A percentile compares a stretch with the other conserved stretches of the same genome.
Evolutionary conservation across 2,888 invertebrate genomes (phyloP).

Genomic region (Pyralis farinalis): DNA sequence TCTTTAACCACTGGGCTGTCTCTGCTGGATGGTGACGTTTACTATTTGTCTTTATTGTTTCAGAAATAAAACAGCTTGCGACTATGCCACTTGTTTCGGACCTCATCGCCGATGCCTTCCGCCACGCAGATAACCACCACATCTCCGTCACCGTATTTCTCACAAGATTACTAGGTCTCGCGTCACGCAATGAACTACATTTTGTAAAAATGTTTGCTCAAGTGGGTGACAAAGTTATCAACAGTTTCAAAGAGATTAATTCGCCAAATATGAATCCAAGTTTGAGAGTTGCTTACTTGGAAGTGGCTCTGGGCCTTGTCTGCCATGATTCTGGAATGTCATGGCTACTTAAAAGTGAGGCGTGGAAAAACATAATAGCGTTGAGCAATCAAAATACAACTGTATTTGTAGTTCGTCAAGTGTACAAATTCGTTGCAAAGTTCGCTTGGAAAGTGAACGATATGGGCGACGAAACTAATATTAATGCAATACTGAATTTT

Average conservation of each 20-base stretch:
- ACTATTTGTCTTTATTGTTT: too few species aligned
- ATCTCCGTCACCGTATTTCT: constrained; percentile 80
- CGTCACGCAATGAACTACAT: constrained; percentile 80
- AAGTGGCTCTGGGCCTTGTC: constrained; percentile 81
- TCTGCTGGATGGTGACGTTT: too few species aligned
- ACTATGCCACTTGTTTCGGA: constrained; percentile 45
- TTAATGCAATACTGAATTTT: constrained; percentile 76
- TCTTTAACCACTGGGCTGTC: too few species aligned
- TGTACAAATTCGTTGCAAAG: constrained; percentile 82
- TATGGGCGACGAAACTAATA: constrained; percentile 65
- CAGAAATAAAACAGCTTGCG: constrained; percentile 49
- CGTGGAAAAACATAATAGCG: constrained; percentile 84
- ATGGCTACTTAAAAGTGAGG: constrained; percentile 82
- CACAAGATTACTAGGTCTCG: constrained; percentile 81
- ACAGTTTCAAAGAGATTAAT: constrained; percentile 45
- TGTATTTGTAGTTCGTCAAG: constrained; percentile 85
- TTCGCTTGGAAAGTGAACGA: constrained; percentile 80
- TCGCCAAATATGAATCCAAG: constrained; percentile 74
- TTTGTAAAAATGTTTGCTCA: constrained; percentile 79
- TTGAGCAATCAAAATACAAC: constrained; percentile 85
- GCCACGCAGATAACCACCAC: constrained; percentile 41
- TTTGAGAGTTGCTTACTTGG: constrained; percentile 84
- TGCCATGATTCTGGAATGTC: constrained; percentile 83
- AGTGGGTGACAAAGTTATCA: constrained; percentile 38
- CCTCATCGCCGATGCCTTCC: constrained; percentile 43